phyloP scores from a whole-genome alignment of 2,888 invertebrate species.

The Eilema griseolum region DNA sequence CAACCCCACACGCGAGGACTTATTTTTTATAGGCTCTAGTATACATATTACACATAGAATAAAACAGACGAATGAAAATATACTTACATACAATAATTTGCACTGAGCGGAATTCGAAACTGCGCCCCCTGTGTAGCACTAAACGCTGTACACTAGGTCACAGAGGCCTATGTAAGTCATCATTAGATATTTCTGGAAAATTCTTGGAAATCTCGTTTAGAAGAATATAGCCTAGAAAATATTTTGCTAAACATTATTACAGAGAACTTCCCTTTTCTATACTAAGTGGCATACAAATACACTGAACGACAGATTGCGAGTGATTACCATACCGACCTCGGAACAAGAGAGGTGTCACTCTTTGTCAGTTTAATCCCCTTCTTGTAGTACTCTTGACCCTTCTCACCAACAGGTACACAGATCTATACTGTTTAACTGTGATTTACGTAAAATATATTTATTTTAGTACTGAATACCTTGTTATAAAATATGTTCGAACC shows the following conservation, averaged over 20 bases:
- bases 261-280: background rate
- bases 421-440: background rate
- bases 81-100: no score
- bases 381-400: background rate
- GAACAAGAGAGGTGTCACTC: background rate
- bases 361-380: background rate
- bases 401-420: background rate
- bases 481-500: background rate
- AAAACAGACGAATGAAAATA: no score
- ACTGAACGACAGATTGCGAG: background rate
- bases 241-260: background rate
- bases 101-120: no score
- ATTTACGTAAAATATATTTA: background rate
- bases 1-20: no score
- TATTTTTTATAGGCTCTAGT: no score
- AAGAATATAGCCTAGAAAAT: background rate
- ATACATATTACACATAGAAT: no score
- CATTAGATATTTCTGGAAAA: background rate
- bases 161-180: background rate
- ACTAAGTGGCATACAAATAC: background rate
- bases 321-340: background rate
- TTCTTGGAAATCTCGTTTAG: background rate
- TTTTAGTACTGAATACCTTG: background rate
- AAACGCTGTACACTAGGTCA: no score
- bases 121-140: no score